Conservation (phyloP, 2,113 vertebrate genomes). For the Tychaedon coryphoeus region DNA sequence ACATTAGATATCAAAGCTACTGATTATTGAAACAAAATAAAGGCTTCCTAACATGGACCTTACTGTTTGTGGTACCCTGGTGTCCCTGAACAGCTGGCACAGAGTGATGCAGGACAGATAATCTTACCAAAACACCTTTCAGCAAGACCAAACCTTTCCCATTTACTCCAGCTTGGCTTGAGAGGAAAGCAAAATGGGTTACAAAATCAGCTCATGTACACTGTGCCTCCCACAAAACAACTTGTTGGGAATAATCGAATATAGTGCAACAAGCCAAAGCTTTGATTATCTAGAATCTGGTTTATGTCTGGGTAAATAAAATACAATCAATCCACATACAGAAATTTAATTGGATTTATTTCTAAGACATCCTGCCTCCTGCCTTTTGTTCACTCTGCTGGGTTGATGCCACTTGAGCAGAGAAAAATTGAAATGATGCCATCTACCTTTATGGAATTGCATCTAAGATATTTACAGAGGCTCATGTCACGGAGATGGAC, state of each 20-base stretch:
- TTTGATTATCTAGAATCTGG: slow-evolving; percentile 54
- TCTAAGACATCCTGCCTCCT: slow-evolving; percentile 3
- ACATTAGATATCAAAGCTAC: not conserved
- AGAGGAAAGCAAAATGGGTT: not conserved
- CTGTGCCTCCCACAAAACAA: not conserved
- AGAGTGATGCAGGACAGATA: not conserved
- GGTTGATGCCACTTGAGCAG: slow-evolving; percentile 34
- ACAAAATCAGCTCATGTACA: not conserved
- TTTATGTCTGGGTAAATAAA: slow-evolving; percentile 63
- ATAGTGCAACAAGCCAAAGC: not conserved
- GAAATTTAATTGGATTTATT: slow-evolving; percentile 67
- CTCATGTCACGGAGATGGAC: not conserved
- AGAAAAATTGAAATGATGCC: slow-evolving; percentile 65
- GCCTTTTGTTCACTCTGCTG: slow-evolving; percentile 55
- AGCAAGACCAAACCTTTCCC: not conserved
- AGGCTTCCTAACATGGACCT: not conserved
- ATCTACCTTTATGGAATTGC: slow-evolving; percentile 64
- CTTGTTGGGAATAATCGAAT: not conserved
- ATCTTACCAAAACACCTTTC: not conserved
- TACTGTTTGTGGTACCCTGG: not conserved
- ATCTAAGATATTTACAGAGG: slow-evolving; percentile 58
- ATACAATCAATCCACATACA: slow-evolving; percentile 50
- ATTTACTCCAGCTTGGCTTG: not conserved
- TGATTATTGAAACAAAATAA: not conserved
- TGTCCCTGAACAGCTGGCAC: not conserved